Evolutionary conservation across 2,113 vertebrate genomes (phyloP), one percentile per base, ranked within the genome.

Genomic region (Galemys pyrenaicus): DNA sequence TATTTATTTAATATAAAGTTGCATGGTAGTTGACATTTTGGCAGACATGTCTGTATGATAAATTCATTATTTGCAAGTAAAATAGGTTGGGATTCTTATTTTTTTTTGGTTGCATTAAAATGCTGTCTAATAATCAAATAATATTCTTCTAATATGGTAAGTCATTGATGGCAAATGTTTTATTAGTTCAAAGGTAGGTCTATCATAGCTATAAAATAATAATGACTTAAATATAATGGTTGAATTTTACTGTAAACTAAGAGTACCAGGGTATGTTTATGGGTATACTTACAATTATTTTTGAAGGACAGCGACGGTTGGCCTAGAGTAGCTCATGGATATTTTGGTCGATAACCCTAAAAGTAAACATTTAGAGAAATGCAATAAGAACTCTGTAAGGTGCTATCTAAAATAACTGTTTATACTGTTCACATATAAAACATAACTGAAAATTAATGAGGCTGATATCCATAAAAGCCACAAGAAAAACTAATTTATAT

Each of bases 231-330:
- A 77, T 71, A 91, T 62, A 91, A 58, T 46, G 44, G 39, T 54
- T 94, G 17, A 80, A 35, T 80, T 82, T 82, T 82, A 67, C 24
- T 81, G 22, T 32, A 92, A 94, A 94, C 82, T 77, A 81, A 77
- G 4, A 89, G 0, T 80, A 10, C 11, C 5, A 0, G 46, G 6
- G 11, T 54, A 88, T 78, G 68, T n/a, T 92, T 92, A 68, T 54
- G 70, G 22, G 19, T 54, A 87, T 97, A 97, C 93, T 97, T 94
- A 97, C 97, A 83, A 46, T 97, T 95, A 95, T 49, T 93, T 97
- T 89, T 91, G 89, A 96, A 92, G 92, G 58, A 96, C 0, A 19
- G 7, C 9, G 19, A 54, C n/a, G 5, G 0, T 89, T 97, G 97
- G 95, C 95, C 95, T 93, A 77, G 15, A 87, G 91, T 75, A 89